Percentiles rank a stretch among this genome's conserved stretches.
These are phyloP conservation scores for Watsonalla binaria DNA, from an alignment of 2,888 invertebrate species.

Conservation along the genomic window DNA sequence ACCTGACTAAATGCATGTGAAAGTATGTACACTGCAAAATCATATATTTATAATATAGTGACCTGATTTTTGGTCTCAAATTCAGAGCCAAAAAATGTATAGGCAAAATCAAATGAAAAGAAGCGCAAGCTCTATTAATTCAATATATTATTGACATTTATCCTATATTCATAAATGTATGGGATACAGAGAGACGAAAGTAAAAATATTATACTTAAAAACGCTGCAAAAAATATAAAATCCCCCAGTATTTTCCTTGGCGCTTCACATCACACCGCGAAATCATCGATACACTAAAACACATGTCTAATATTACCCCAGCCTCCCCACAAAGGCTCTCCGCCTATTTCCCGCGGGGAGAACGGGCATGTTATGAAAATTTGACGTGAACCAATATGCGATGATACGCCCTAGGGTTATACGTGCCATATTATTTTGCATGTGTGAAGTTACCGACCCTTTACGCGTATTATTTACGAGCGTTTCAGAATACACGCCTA, in stretches of 20 bases:
- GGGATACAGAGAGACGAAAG: too few species aligned
- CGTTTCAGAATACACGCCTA: constrained; percentile 12
- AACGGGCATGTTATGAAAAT: constrained; percentile 60
- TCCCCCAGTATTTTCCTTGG: constrained; percentile 14
- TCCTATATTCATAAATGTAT: too few species aligned
- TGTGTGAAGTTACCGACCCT: constrained; percentile 38
- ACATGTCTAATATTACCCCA: constrained; percentile 27
- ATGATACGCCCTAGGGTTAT: constrained; percentile 58
- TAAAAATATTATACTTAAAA: too few species aligned
- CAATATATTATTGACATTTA: too few species aligned
- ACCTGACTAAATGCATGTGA: too few species aligned
- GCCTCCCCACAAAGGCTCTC: constrained; percentile 25
- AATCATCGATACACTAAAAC: constrained; percentile 64
- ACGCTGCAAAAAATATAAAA: too few species aligned
- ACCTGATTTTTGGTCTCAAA: too few species aligned
- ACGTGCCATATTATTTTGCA: constrained; percentile 25
- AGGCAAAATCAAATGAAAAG: too few species aligned
- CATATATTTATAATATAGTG: too few species aligned
- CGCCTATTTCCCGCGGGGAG: constrained; percentile 60
- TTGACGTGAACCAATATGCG: constrained; percentile 64
- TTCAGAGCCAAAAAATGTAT: too few species aligned
- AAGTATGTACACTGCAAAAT: too few species aligned
- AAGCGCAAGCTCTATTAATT: too few species aligned
- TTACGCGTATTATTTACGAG: constrained; percentile 4
- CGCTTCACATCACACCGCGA: constrained; percentile 31